A percentile compares a stretch with the other conserved stretches of the same genome.
phyloP scores from a whole-genome alignment of 2,113 vertebrate species.

The Pristiophorus japonicus region DNA sequence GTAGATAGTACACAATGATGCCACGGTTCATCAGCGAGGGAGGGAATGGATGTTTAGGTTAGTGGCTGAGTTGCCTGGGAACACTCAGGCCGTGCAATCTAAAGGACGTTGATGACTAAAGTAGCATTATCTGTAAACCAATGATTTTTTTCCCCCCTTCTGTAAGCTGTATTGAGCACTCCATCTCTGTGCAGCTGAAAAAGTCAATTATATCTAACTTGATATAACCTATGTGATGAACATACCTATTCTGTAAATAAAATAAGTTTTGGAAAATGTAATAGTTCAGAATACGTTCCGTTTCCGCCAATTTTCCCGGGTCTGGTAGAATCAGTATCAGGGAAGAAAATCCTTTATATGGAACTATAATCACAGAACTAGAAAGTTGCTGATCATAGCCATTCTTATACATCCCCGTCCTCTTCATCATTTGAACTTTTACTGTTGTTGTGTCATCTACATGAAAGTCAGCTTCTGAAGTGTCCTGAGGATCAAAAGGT shows the following conservation, averaged over 20 bases:
- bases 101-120: not conserved
- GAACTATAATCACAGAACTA: conserved; percentile 63
- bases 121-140: not conserved
- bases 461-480: conserved; percentile 46
- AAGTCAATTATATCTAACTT: not conserved
- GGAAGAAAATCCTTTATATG: conserved; percentile 70
- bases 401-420: not conserved
- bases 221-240: not conserved
- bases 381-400: conserved; percentile 58
- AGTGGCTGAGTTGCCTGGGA: not conserved
- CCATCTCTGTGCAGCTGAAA: too few relatives aligned
- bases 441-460: conserved; percentile 52
- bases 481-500: conserved; percentile 47
- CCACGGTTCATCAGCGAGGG: not conserved
- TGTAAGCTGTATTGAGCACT: not conserved
- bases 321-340: conserved; percentile 75
- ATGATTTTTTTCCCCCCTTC: not conserved
- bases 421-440: conserved; percentile 61
- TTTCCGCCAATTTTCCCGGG: conserved; percentile 62
- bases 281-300: conserved; percentile 51
- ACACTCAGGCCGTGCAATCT: not conserved
- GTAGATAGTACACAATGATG: not conserved
- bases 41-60: not conserved
- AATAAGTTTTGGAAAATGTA: not conserved
- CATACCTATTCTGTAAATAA: not conserved